phyloP scores from a whole-genome alignment of 2,797 vertebrate species.

The Cyclura pinguis region DNA sequence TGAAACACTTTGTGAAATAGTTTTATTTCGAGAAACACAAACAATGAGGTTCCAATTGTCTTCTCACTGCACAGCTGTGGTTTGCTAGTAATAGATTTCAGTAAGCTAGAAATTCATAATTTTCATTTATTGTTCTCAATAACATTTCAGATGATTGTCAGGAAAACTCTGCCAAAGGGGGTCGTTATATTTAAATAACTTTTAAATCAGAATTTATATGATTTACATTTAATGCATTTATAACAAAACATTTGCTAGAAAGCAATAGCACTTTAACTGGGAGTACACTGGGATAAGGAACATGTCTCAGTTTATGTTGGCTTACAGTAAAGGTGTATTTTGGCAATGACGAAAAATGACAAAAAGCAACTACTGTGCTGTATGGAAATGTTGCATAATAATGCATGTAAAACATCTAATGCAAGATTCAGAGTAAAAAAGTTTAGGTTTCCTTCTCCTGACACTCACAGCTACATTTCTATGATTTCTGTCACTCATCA shows the following conservation, averaged over 20 bases:
- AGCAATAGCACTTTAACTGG: slow-evolving; percentile 4
- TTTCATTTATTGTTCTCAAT: slow-evolving; percentile 21
- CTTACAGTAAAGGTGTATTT: not conserved
- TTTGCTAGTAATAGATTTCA: slow-evolving; percentile 17
- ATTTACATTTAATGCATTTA: not conserved
- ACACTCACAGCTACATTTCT: not conserved
- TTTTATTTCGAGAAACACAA: slow-evolving; percentile 29
- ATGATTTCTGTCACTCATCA: slow-evolving; percentile 19
- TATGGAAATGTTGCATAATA: not conserved
- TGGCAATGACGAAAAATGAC: not conserved
- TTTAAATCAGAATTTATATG: slow-evolving; percentile 15
- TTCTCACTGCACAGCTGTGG: slow-evolving; percentile 26
- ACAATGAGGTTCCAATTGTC: slow-evolving; percentile 10
- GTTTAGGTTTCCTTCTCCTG: not conserved
- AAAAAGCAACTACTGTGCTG: not conserved
- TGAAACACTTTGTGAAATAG: not conserved
- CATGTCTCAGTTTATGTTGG: not conserved
- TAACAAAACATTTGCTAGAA: slow-evolving; percentile 16
- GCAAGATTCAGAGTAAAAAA: not conserved
- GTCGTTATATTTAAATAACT: not conserved
- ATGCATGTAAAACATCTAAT: not conserved
- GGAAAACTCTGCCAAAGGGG: not conserved
- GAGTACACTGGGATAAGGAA: not conserved
- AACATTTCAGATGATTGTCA: not conserved
- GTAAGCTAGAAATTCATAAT: slow-evolving; percentile 5